Base-by-base conservation (phyloP, 2,888 invertebrate species). In the Diarsia rubi region DNA sequence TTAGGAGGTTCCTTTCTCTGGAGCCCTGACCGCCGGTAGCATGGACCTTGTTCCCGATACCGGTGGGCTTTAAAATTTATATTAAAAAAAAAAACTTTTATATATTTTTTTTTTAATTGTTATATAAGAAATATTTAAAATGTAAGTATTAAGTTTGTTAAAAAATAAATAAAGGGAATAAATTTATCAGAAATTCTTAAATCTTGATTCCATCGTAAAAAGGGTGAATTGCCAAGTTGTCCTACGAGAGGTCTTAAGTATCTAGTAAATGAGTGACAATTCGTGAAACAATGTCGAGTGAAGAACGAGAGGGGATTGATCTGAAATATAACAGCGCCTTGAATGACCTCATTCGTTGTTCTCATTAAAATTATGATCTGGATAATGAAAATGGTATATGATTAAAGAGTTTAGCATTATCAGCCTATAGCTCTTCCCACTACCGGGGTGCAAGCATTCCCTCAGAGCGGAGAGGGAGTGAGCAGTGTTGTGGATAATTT, bases 341-440 rank as follows among this genome's bases (percentile, higher is more conserved):
- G 79, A 78, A 76, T 85, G 90, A 89, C 87, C 87, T 80, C 86
- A 83, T 88, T 89, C 68, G 47, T 45, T 76, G 79, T 21, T 77
- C 83, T 68, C 64, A 70, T 85, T 78, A 69, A 8, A 57, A 60
- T 69, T 60, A 73, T 68, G 21, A 52, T 52, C 60, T 74, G 59
- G 64, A 64, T 70, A 57, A 73, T 66, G 60, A 63, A 72, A 60
- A 62, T 57, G 52, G 62, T 24, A 21, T 14, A 19, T 57, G 27
- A 16, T 27, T 27, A 37, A 8, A 8, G 37, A 11, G 27, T 9
- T 59, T 9, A 57, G 57, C 57, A 27, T 59, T 8, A 59, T 19
- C 9, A 31, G 9, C 19, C 27, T 16, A 1, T 27, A 62, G 52
- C n/a, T 37, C n/a, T 62, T n/a, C 9, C n/a, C n/a, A 62, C 9